Evolutionary conservation across 1,140 invertebrate genomes (phyloP), one percentile per base, ranked within the genome.

Genomic region (Drosophila bifasciata): DNA sequence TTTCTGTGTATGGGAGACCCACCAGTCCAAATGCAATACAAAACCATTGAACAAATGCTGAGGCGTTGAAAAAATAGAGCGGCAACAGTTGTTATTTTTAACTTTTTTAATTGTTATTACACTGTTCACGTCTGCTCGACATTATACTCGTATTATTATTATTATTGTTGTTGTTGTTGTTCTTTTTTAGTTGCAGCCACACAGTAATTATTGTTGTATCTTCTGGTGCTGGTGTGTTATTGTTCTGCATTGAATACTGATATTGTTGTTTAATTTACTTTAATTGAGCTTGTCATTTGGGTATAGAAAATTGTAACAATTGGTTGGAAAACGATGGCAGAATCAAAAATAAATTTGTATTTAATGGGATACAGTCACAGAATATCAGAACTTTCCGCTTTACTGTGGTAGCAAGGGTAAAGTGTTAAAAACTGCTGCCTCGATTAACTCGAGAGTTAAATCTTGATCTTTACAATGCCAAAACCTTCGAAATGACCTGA

Each of bases 21-120:
- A 59, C 58, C 39, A 60, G 44, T 58, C 28, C 36, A 45, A 78
- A 69, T 66, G 79, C 79, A 83, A 46, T 78, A 64, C 74, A 84
- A 69, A 69, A 68, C 83, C 76, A 83, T 70, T 74, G 57, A 78
- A 85, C n/a, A 36, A 88, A 86, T 75, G 83, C 83, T 88, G 84
- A 88, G 83, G 75, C 83, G 84, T 88, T 88, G 79, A 83, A 66
- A 88, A 89, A 86, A 85, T 85, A 88, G 83, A 86, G 83, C 81
- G 71, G 81, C 83, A 69, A n/a, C 66, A 81, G 74, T 71, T 86
- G 77, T 88, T 85, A 86, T 85, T 86, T 85, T 81, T 88, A 63
- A 63, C 32, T 80, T 84, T 76, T 86, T 75, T 86, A 85, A 85
- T 85, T 85, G 77, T 75, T 86, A 85, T 85, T 85, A 85, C 77